Evolutionary conservation across 2,888 invertebrate genomes (phyloP).

Genomic region (Xylophagus ater): DNA sequence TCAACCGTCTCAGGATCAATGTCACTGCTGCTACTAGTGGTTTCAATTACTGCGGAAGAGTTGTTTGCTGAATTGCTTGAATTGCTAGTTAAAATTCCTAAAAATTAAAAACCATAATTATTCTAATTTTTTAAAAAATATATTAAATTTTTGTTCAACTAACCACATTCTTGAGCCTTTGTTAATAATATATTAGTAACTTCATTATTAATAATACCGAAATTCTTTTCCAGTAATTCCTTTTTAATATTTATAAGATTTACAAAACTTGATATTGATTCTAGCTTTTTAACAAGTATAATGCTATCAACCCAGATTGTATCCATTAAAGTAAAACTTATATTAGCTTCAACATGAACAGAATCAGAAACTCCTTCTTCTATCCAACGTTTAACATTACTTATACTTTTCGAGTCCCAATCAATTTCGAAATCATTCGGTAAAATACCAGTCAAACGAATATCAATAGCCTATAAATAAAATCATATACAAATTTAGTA

Average conservation of each 20-base stretch:
- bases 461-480: conserved; percentile 36
- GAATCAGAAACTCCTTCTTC: conserved; percentile 22
- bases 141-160: too few species aligned
- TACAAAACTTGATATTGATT: conserved; percentile 13
- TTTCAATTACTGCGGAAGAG: too few species aligned
- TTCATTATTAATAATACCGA: conserved; percentile 4
- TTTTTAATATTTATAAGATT: conserved; percentile 14
- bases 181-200: conserved; percentile 8
- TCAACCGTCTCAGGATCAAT: too few species aligned
- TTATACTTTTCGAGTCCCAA: conserved; percentile 43
- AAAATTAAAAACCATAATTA: background rate
- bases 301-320: conserved; percentile 28
- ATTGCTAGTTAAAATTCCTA: conserved; percentile 2
- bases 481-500: background rate
- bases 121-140: background rate
- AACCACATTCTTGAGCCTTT: conserved; percentile 13
- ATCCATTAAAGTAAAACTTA: conserved; percentile 24
- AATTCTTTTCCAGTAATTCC: conserved; percentile 12
- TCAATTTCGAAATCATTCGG: conserved; percentile 45
- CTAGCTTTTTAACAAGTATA: conserved; percentile 24
- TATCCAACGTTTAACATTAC: conserved; percentile 36
- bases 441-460: conserved; percentile 42
- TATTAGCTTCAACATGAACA: conserved; percentile 28
- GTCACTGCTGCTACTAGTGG: too few species aligned
- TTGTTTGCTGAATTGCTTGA: too few species aligned